A percentile compares a stretch with the other conserved stretches of the same genome.
Evolutionary conservation across 2,797 vertebrate species (phyloP).

Genomic region (Psittacula derbiana): DNA sequence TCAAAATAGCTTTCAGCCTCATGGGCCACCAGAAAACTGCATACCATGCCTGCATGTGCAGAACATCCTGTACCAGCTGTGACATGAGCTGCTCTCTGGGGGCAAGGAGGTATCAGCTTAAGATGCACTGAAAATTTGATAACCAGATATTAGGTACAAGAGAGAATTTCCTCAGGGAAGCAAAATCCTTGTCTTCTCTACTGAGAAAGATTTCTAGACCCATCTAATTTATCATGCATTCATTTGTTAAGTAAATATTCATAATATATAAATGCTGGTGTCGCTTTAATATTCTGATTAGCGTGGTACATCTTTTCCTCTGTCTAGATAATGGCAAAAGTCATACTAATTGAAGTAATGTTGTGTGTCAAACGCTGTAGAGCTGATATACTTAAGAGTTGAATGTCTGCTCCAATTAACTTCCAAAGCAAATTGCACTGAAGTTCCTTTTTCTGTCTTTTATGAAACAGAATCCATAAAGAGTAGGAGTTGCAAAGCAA

Average conservation of each 20-base stretch:
- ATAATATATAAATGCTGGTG: constrained; percentile 48
- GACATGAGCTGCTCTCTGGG: background rate
- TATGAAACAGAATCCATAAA: background rate
- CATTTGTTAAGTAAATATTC: constrained; percentile 65
- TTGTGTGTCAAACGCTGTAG: constrained; percentile 59
- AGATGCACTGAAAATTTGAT: background rate
- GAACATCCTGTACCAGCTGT: background rate
- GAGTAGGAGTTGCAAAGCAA: background rate
- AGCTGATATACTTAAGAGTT: constrained; percentile 58
- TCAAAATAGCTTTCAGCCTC: background rate
- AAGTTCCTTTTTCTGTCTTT: background rate
- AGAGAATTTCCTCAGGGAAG: background rate
- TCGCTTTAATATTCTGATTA: constrained; percentile 61
- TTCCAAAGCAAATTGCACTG: constrained; percentile 3
- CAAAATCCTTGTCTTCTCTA: background rate
- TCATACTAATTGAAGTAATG: constrained; percentile 59
- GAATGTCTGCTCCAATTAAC: constrained; percentile 54
- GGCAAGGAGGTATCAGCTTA: background rate
- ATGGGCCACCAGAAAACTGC: background rate
- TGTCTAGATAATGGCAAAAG: constrained; percentile 50
- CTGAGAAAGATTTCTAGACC: background rate
- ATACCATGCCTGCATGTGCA: fast-evolving
- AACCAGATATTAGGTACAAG: background rate
- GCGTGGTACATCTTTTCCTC: constrained; percentile 20
- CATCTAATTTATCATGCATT: constrained; percentile 31